A percentile compares a stretch with the other conserved stretches of the same genome.
These are phyloP conservation scores for Idaea straminata DNA, from an alignment of 2,888 invertebrate species.

Conservation along the genomic window DNA sequence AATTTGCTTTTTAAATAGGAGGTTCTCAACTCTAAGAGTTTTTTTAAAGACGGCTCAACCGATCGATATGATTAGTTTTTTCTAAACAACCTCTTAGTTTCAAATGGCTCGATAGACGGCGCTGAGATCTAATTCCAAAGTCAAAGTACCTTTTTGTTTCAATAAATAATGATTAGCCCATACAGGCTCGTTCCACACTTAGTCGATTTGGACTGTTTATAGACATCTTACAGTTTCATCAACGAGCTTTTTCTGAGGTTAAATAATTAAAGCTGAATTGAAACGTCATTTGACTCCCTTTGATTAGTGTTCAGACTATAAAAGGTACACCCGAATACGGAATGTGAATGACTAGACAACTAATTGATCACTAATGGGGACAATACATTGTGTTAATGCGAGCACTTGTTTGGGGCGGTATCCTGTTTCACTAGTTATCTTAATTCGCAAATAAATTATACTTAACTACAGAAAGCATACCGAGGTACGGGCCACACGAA, in stretches of 20 bases:
- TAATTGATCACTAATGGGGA: slow-evolving; percentile 18
- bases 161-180: too few species aligned
- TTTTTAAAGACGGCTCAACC: too few species aligned
- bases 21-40: too few species aligned
- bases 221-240: too few species aligned
- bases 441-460: not conserved
- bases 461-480: not conserved
- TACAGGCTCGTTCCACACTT: too few species aligned
- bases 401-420: slow-evolving; percentile 47
- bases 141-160: too few species aligned
- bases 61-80: too few species aligned
- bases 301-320: not conserved
- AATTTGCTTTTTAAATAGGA: too few species aligned
- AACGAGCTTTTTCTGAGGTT: not conserved
- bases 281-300: not conserved
- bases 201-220: too few species aligned
- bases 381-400: slow-evolving; percentile 25
- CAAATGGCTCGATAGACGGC: too few species aligned
- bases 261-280: not conserved
- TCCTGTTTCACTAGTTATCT: slow-evolving; percentile 11
- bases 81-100: too few species aligned
- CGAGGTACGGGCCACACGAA: not conserved
- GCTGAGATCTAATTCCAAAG: too few species aligned
- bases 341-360: slow-evolving; percentile 17
- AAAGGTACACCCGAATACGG: slow-evolving; percentile 45